Conservation (phyloP, 2,113 vertebrate species). For the Neogobius melanostomus region DNA sequence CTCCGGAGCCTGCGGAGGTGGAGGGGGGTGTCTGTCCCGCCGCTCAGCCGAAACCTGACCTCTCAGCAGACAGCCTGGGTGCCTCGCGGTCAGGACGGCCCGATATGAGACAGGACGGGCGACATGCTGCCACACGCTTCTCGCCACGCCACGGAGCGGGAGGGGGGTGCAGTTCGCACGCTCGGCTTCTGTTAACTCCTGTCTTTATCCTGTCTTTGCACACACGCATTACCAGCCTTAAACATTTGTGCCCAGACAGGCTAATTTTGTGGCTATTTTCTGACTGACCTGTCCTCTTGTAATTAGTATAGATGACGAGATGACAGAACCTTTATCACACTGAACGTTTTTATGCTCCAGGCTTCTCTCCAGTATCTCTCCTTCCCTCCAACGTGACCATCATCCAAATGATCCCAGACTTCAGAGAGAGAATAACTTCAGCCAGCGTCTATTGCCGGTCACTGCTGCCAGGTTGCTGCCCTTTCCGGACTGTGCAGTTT, state of each 20-base stretch:
- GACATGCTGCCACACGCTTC: slow-evolving; percentile 69
- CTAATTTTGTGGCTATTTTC: slow-evolving; percentile 30
- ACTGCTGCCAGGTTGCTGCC: slow-evolving; percentile 62
- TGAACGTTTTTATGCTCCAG: slow-evolving; percentile 34
- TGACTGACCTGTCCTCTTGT: slow-evolving; percentile 27
- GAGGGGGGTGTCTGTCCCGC: slow-evolving; percentile 70
- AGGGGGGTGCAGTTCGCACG: slow-evolving; percentile 30
- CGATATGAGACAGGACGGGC: slow-evolving; percentile 28
- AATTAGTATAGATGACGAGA: slow-evolving; percentile 46
- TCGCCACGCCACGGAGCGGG: slow-evolving; percentile 51
- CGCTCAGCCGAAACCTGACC: slow-evolving; percentile 72
- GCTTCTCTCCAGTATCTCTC: slow-evolving; percentile 34
- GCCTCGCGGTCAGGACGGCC: slow-evolving; percentile 64
- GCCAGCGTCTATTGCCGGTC: slow-evolving; percentile 56
- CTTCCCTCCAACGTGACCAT: slow-evolving; percentile 47
- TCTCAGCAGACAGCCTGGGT: slow-evolving; percentile 68
- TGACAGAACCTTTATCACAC: slow-evolving; percentile 40
- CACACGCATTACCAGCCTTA: slow-evolving; percentile 4
- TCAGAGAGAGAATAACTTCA: slow-evolving; percentile 57
- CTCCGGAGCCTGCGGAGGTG: slow-evolving; percentile 71
- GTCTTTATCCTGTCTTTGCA: slow-evolving; percentile 29
- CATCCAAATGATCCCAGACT: slow-evolving; percentile 60
- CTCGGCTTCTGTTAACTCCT: slow-evolving; percentile 19
- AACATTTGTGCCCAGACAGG: slow-evolving; percentile 15
- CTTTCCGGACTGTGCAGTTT: slow-evolving; percentile 61